These are phyloP conservation scores for Villa cingulata DNA, from an alignment of 2,888 invertebrate genomes.

Conservation along the genomic window DNA sequence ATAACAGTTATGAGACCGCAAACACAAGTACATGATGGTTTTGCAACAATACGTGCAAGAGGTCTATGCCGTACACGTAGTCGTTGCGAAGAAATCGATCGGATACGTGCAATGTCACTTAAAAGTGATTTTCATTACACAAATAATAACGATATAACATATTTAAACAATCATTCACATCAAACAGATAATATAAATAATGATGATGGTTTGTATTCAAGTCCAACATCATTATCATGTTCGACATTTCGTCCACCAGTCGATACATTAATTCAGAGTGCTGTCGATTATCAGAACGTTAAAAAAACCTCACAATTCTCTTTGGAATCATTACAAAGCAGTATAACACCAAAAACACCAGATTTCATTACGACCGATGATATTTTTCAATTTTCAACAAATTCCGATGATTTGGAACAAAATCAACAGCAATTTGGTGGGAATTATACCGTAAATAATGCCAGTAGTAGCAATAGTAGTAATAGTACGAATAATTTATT, in stretches of 20 bases:
- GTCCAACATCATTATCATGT: slow-evolving; percentile 15
- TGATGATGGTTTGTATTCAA: slow-evolving; percentile 29
- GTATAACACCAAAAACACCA: slow-evolving; percentile 31
- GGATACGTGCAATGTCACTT: slow-evolving; percentile 10
- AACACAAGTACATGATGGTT: slow-evolving; percentile 65
- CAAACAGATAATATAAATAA: slow-evolving; percentile 14
- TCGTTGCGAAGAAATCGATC: slow-evolving; percentile 21
- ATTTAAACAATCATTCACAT: slow-evolving; percentile 27
- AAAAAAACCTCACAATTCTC: slow-evolving; percentile 33
- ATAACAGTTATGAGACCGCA: slow-evolving; percentile 22
- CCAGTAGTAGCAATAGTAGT: background rate
- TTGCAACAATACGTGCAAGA: slow-evolving; percentile 67
- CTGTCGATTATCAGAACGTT: slow-evolving; percentile 25
- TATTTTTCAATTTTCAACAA: slow-evolving; percentile 31
- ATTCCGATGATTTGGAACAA: slow-evolving; percentile 27
- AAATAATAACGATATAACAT: slow-evolving; percentile 14
- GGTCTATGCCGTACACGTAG: slow-evolving; percentile 36
- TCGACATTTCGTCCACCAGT: slow-evolving; percentile 29
- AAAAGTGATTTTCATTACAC: slow-evolving; percentile 16
- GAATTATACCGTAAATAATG: background rate
- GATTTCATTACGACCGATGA: slow-evolving; percentile 23
- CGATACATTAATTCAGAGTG: slow-evolving; percentile 16
- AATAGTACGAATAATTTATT: background rate
- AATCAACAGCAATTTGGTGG: slow-evolving; percentile 15
- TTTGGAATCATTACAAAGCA: slow-evolving; percentile 32